Evolutionary conservation across 2,797 vertebrate species (phyloP).

Genomic region (Hydrophis major): DNA sequence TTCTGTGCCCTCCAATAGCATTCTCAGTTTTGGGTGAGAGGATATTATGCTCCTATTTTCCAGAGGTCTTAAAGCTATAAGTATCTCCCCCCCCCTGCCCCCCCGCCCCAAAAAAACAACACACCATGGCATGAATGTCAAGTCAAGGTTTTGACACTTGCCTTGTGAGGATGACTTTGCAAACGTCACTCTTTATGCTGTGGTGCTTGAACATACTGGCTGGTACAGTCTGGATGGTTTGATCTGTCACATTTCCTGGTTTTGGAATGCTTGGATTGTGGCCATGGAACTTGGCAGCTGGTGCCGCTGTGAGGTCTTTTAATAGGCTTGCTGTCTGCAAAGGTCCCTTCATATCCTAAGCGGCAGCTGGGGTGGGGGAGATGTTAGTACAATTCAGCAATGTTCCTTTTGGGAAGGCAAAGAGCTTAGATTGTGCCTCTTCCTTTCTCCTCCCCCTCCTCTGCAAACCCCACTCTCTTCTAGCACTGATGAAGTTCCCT

Average conservation of each 20-base stretch:
- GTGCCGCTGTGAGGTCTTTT: conserved; percentile 25
- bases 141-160: background rate
- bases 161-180: background rate
- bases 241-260: background rate
- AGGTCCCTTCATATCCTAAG: background rate
- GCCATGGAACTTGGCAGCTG: conserved; percentile 29
- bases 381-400: background rate
- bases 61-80: background rate
- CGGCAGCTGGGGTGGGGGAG: background rate
- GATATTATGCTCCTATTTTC: background rate
- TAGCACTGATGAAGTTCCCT: too few relatives aligned
- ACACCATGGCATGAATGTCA: background rate
- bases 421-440: background rate
- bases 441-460: too few relatives aligned
- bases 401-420: background rate
- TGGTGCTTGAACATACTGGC: background rate
- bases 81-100: background rate
- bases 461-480: too few relatives aligned
- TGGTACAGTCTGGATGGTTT: background rate
- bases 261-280: background rate
- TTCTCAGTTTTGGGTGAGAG: background rate
- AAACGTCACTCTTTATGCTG: background rate
- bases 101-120: background rate
- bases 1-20: background rate
- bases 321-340: conserved; percentile 35